These are phyloP conservation scores for Pardalotus punctatus DNA, from an alignment of 2,113 vertebrate genomes.

Conservation along the genomic window DNA sequence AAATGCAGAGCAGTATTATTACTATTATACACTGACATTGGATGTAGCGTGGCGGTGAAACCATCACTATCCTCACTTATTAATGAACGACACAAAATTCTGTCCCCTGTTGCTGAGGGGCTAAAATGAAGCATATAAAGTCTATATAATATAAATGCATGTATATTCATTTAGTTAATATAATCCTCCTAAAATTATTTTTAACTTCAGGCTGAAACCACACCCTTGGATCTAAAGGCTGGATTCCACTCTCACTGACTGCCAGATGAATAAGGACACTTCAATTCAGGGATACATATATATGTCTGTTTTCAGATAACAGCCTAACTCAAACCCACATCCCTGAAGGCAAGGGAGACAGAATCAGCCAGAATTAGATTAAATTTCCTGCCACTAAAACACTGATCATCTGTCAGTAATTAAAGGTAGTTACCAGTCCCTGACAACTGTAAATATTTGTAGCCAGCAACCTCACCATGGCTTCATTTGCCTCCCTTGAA, in stretches of 20 bases:
- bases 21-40: rapidly evolving
- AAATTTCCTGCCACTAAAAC: not conserved
- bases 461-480: not conserved
- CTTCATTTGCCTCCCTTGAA: not conserved
- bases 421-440: not conserved
- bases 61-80: not conserved
- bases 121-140: not conserved
- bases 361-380: not conserved
- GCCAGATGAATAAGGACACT: not conserved
- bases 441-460: not conserved
- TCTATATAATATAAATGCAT: not conserved
- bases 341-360: not conserved
- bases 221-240: not conserved
- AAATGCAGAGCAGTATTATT: not conserved
- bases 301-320: not conserved
- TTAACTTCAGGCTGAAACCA: not conserved
- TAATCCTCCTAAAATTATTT: not conserved
- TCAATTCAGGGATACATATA: not conserved
- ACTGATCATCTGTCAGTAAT: not conserved
- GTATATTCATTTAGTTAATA: not conserved
- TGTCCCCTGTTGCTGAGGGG: not conserved
- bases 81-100: not conserved
- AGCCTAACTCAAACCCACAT: not conserved
- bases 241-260: not conserved
- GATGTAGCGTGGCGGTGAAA: not conserved